Conservation (phyloP, 1,140 invertebrate genomes). For the Tetramorium simillimum region DNA sequence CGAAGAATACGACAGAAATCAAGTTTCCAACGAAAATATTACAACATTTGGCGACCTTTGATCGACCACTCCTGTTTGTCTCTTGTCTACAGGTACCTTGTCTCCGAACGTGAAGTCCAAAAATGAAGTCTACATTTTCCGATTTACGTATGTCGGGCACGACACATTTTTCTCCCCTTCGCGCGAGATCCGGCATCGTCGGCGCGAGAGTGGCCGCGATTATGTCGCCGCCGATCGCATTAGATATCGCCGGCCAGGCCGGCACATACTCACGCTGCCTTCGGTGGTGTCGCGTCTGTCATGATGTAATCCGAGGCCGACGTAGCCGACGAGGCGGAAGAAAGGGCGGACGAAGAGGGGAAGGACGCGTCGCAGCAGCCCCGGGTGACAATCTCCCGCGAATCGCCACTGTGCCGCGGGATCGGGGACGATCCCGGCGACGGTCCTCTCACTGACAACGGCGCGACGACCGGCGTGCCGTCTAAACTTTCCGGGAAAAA, state of each 20-base stretch:
- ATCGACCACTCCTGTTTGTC: neutral
- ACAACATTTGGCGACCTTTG: too few relatives aligned
- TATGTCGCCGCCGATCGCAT: constrained; percentile 30
- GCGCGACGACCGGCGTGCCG: neutral
- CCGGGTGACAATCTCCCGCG: neutral
- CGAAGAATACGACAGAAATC: neutral
- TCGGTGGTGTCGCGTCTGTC: constrained; percentile 67
- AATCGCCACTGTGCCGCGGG: neutral
- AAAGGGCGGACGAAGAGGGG: neutral
- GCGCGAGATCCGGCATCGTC: neutral
- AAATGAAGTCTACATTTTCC: neutral
- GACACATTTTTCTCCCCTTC: neutral
- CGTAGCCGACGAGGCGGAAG: constrained; percentile 54
- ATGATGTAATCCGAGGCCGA: constrained; percentile 72
- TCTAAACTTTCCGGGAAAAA: neutral
- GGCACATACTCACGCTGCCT: constrained; percentile 69
- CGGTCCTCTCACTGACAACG: too few relatives aligned
- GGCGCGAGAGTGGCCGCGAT: neutral
- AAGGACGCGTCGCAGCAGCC: neutral
- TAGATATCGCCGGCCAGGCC: neutral
- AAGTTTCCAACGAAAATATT: neutral
- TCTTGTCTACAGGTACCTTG: neutral
- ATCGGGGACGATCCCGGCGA: too few relatives aligned
- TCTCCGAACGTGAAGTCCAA: neutral
- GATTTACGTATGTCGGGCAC: neutral